phyloP scores from a whole-genome alignment of 1,140 invertebrate species.

The Nebria ingens region DNA sequence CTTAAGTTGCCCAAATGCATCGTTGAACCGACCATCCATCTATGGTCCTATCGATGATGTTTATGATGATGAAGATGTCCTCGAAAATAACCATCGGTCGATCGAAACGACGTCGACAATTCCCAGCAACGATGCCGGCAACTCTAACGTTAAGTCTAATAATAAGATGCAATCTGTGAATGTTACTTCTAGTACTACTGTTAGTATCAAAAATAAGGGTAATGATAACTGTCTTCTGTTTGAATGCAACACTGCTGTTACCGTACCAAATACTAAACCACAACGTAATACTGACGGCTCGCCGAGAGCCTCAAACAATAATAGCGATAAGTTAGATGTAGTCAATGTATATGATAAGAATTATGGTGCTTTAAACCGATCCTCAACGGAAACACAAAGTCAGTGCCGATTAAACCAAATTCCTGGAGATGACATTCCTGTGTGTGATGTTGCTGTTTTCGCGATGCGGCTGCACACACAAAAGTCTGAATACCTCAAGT shows the following conservation, averaged over 20 bases:
- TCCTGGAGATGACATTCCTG: constrained; percentile 55
- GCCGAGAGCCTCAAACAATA: constrained; percentile 38
- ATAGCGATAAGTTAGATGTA: constrained; percentile 28
- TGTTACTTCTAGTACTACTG: constrained; percentile 44
- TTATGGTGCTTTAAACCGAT: constrained; percentile 35
- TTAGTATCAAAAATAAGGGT: constrained; percentile 41
- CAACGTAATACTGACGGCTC: constrained; percentile 47
- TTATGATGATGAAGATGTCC: constrained; percentile 30
- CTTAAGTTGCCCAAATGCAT: constrained; percentile 42
- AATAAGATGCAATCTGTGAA: constrained; percentile 57
- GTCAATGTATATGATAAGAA: constrained; percentile 24
- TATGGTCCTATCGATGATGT: constrained; percentile 10
- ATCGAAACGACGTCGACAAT: too few species aligned
- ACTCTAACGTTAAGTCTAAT: constrained; percentile 46
- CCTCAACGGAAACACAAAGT: constrained; percentile 26
- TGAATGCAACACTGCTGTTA: constrained; percentile 40
- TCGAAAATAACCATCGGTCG: too few species aligned
- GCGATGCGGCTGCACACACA: constrained; percentile 36
- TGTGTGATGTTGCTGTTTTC: constrained; percentile 20
- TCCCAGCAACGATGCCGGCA: constrained; percentile 38
- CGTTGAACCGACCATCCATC: constrained; percentile 13
- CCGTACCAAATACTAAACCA: constrained; percentile 44
- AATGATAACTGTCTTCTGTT: constrained; percentile 50
- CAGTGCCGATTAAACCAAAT: constrained; percentile 37
- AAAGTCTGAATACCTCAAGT: constrained; percentile 6